phyloP scores from a whole-genome alignment of 2,888 invertebrate species.

The Mechanitis mazaeus region DNA sequence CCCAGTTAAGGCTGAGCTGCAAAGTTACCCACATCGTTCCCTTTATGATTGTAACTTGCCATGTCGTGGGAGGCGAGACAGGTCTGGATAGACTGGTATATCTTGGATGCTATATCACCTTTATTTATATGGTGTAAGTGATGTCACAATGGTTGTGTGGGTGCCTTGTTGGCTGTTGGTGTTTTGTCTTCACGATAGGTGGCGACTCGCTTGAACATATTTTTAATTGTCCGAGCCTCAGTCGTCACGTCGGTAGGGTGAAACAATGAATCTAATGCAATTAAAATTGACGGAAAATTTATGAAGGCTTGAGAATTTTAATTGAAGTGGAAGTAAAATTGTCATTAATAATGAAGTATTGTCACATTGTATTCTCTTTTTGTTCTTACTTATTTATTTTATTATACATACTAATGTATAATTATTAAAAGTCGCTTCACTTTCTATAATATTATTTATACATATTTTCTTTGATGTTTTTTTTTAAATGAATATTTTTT shows the following conservation, averaged over 20 bases:
- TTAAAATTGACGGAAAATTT: constrained; percentile 6
- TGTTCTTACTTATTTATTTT: not conserved
- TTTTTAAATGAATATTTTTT: too few species aligned
- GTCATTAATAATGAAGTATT: not conserved
- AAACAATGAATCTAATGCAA: constrained; percentile 4
- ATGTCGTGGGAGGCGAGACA: constrained; percentile 14
- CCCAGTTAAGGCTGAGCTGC: constrained; percentile 31
- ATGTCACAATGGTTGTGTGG: constrained; percentile 7
- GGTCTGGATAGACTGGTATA: constrained; percentile 8
- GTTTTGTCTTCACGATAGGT: constrained; percentile 18
- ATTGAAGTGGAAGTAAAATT: constrained; percentile 6
- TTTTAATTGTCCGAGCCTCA: constrained; percentile 11
- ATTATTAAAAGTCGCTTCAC: not conserved
- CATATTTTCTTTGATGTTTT: too few species aligned
- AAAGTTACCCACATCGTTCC: not conserved
- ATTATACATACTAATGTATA: not conserved
- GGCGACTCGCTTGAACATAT: constrained; percentile 14
- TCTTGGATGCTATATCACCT: constrained; percentile 7
- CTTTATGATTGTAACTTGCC: not conserved
- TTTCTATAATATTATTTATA: too few species aligned
- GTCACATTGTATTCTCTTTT: not conserved
- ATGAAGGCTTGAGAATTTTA: constrained; percentile 1
- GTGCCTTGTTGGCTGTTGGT: constrained; percentile 7
- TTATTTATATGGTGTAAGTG: constrained; percentile 10
- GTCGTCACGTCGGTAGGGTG: not conserved